Evolutionary conservation across 2,113 vertebrate genomes (phyloP), one percentile per base, ranked within the genome.

Genomic region (Stigmatopora nigra): DNA sequence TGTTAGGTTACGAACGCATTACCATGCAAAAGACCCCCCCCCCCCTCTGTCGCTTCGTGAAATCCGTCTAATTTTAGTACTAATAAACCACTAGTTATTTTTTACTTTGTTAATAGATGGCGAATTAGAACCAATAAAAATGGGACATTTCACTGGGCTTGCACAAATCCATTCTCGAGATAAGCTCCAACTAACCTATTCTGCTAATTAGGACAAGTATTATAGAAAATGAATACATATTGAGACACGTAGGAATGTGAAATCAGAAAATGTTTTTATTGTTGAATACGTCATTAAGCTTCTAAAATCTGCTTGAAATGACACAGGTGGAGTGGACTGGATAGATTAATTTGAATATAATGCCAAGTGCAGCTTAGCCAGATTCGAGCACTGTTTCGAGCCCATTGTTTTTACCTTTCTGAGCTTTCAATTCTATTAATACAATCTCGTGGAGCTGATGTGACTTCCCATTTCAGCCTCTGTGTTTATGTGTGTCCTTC

Each of bases 361-460:
- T 76, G 67, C 67, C 6, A 65, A 71, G 35, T 64, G 66, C 60
- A 59, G 58, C 73, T 80, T 77, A 70, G 48, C 69, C 65, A 52
- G 48, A 73, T 75, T 68, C 71, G 63, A 22, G 78, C 67, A 66
- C 76, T 83, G 69, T 61, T 73, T 51, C n/a, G n/a, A n/a, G 68
- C 36, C 57, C 16, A 52, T 79, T 82, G 79, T 84, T 81, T 72
- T 70, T 77, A 65, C 67, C 67, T 76, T 76, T 78, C 76, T 79
- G 72, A 72, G 80, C 65, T 57, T n/a, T 52, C 45, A 71, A 60
- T 55, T 76, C 79, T 84, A 86, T 82, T 88, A 90, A 87, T 87
- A 88, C 74, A 79, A 79, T 78, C 64, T 69, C 80, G 75, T 81
- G 76, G 80, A 71, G 55, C 7, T 84, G 84, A 85, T 47, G 68